Conservation (phyloP, 2,888 invertebrate genomes). For the Schrankia costaestrigalis region DNA sequence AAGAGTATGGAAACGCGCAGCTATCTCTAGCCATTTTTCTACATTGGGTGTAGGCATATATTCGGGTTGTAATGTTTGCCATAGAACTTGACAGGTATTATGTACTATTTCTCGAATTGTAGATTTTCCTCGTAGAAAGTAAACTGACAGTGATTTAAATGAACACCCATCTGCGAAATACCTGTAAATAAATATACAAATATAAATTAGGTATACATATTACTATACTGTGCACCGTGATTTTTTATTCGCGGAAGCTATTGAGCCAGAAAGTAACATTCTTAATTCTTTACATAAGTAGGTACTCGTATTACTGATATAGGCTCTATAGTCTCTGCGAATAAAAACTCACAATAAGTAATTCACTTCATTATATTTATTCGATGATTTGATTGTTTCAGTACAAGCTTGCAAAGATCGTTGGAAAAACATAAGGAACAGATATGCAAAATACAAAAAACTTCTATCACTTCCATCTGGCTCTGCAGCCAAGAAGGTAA, state of each 20-base stretch:
- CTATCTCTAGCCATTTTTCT: constrained; percentile 18
- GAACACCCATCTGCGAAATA: constrained; percentile 12
- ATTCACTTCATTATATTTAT: constrained; percentile 2
- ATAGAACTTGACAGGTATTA: constrained; percentile 1
- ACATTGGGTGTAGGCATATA: constrained; percentile 5
- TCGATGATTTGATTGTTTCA: constrained; percentile 3
- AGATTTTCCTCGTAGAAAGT: constrained; percentile 4
- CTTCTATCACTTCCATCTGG: constrained; percentile 11
- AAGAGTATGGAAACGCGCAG: constrained; percentile 17
- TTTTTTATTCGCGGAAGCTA: constrained; percentile 4
- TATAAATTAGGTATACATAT: constrained; percentile 4
- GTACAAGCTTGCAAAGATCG: constrained; percentile 4
- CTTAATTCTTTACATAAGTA: too few relatives aligned
- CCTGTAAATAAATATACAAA: constrained; percentile 4
- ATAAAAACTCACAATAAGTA: constrained; percentile 6
- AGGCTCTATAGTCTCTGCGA: constrained; percentile 8
- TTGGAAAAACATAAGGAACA: constrained; percentile 15
- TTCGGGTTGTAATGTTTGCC: constrained; percentile 1
- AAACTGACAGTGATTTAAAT: constrained; percentile 6
- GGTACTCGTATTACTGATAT: constrained; percentile 5
- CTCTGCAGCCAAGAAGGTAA: constrained; percentile 10
- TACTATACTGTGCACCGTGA: constrained; percentile 2
- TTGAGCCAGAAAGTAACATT: constrained; percentile 2
- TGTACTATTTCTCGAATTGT: constrained; percentile 4
- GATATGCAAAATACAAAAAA: constrained; percentile 14